Percentiles rank a stretch among this genome's conserved stretches.
Conservation (phyloP, 2,797 vertebrate genomes). For the Tauraco hartlaubi region DNA sequence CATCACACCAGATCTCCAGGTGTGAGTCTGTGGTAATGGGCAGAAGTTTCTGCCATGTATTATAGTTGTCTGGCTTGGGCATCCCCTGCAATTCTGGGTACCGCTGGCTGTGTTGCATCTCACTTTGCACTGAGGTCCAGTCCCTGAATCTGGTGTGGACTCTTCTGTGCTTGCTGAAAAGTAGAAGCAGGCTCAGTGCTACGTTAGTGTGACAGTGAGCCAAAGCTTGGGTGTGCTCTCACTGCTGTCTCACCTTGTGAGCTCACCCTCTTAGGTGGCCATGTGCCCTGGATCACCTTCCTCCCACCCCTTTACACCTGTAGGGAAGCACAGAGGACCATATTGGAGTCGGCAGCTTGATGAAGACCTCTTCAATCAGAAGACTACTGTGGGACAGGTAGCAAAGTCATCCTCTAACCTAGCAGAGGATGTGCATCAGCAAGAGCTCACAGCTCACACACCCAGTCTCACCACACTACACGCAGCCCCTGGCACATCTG, state of each 20-base stretch:
- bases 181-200: neutral
- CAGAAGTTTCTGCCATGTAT: neutral
- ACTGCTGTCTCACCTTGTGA: neutral
- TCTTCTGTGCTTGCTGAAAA: neutral
- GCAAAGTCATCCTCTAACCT: neutral
- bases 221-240: neutral
- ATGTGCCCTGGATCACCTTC: neutral
- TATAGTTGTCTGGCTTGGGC: neutral
- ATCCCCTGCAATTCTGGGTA: neutral
- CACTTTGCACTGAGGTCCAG: neutral
- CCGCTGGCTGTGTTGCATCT: neutral
- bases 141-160: neutral
- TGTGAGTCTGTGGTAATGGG: neutral
- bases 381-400: neutral
- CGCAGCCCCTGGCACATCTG: neutral
- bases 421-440: neutral
- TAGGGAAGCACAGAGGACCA: neutral
- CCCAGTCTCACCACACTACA: neutral
- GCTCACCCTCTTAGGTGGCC: neutral
- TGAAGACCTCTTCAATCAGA: neutral
- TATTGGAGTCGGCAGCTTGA: neutral
- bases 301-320: neutral
- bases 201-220: neutral
- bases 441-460: accelerated
- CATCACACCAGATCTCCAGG: neutral